phyloP scores from a whole-genome alignment of 2,888 invertebrate species.

The Drosophila kambysellisi region DNA sequence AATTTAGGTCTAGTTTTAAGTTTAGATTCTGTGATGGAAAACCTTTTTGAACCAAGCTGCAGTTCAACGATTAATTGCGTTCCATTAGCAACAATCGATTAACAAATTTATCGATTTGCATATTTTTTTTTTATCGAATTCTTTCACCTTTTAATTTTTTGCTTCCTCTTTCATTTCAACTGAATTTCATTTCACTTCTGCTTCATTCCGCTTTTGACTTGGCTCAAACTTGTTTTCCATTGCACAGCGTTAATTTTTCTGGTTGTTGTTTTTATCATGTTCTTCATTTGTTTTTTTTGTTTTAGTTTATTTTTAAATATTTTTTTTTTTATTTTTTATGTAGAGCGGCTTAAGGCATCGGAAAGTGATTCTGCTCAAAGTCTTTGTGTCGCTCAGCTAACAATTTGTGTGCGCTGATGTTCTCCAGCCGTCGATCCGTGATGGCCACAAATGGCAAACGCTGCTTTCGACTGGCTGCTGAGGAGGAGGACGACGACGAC shows the following conservation, averaged over 20 bases:
- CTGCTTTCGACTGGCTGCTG: constrained; percentile 77
- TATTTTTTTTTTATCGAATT: constrained; percentile 14
- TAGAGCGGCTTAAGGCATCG: constrained; percentile 80
- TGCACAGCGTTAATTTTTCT: constrained; percentile 5
- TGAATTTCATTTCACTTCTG: constrained; percentile 14
- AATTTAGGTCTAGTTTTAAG: constrained; percentile 31
- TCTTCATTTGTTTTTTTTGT: not conserved
- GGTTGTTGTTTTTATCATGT: constrained; percentile 13
- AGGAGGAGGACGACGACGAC: constrained; percentile 2
- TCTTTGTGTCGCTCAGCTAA: constrained; percentile 79
- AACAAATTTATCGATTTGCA: not conserved
- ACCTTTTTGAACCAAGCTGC: constrained; percentile 2
- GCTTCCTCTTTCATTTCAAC: not conserved
- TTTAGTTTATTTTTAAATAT: constrained; percentile 2
- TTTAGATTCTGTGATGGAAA: constrained; percentile 19
- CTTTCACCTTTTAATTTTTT: not conserved
- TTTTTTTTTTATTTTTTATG: constrained; percentile 1
- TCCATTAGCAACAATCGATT: constrained; percentile 4
- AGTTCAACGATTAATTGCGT: constrained; percentile 22
- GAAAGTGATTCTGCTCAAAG: constrained; percentile 84
- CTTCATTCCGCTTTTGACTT: not conserved
- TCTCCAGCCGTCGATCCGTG: constrained; percentile 84
- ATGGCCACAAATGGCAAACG: constrained; percentile 85
- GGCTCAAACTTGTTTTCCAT: constrained; percentile 25
- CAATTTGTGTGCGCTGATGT: constrained; percentile 69